Evolutionary conservation across 1,140 invertebrate genomes (phyloP).

Genomic region (Melanaphis sacchari): DNA sequence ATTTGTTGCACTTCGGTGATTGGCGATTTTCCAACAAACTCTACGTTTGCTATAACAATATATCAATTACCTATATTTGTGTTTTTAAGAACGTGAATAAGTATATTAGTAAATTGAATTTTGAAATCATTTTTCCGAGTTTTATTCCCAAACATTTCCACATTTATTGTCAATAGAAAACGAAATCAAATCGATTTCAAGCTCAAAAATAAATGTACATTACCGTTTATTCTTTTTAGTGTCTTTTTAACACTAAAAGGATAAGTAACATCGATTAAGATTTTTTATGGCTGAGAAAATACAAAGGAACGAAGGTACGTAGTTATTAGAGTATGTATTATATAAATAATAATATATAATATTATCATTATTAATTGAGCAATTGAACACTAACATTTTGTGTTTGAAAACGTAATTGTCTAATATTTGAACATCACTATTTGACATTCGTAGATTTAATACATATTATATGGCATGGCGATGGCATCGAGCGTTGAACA

Average conservation of each 20-base stretch:
- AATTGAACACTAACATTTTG: too few relatives aligned
- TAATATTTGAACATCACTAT: neutral
- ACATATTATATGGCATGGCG: too few relatives aligned
- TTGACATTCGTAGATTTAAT: too few relatives aligned
- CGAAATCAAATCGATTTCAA: neutral
- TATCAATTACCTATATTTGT: neutral
- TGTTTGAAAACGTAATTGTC: too few relatives aligned
- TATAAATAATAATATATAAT: too few relatives aligned
- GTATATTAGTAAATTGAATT: neutral
- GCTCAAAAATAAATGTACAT: neutral
- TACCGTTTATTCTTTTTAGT: neutral
- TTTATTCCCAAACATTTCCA: neutral
- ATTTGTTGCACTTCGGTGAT: neutral
- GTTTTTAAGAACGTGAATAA: neutral
- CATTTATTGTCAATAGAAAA: slow-evolving; percentile 6
- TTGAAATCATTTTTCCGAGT: neutral
- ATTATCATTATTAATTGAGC: too few relatives aligned
- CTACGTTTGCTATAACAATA: neutral
- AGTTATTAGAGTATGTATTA: too few relatives aligned
- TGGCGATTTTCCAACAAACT: neutral
- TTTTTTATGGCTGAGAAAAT: too few relatives aligned
- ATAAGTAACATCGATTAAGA: too few relatives aligned
- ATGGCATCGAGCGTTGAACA: too few relatives aligned
- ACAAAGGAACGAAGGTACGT: too few relatives aligned
- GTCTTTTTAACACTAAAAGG: neutral